phyloP scores from a whole-genome alignment of 2,888 invertebrate genomes.

The Nasonovia ribisnigri region DNA sequence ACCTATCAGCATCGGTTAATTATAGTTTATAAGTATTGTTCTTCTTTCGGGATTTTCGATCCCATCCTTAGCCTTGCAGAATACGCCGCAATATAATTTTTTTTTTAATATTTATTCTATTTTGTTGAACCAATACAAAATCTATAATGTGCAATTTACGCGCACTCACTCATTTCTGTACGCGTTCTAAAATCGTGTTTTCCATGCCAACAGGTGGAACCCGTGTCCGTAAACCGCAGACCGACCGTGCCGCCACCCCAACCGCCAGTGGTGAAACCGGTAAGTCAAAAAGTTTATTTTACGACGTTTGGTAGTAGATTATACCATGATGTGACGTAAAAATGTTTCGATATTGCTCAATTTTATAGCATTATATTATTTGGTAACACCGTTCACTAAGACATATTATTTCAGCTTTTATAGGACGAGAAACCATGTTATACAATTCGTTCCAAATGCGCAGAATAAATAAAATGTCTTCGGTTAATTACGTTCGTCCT shows the following conservation, averaged over 20 bases:
- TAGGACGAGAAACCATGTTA: not conserved
- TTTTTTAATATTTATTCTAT: not conserved
- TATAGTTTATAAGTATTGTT: no score
- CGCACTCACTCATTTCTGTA: not conserved
- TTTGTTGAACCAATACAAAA: not conserved
- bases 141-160: not conserved
- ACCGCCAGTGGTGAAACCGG: slow-evolving; percentile 67
- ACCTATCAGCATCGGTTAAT: not conserved
- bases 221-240: slow-evolving; percentile 67
- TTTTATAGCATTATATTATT: not conserved
- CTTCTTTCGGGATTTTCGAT: not conserved
- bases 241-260: slow-evolving; percentile 69
- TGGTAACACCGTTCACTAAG: not conserved
- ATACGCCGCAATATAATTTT: not conserved
- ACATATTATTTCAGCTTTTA: not conserved
- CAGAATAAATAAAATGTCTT: not conserved
- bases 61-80: not conserved
- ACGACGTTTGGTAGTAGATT: not conserved
- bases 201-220: slow-evolving; percentile 65
- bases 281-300: slow-evolving; percentile 42
- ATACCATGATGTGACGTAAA: not conserved
- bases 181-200: not conserved
- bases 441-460: not conserved
- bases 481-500: slow-evolving; percentile 28
- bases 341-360: not conserved